Percentiles rank a stretch among this genome's conserved stretches.
Conservation (phyloP, 2,113 vertebrate species). For the Microcebus lehilahytsara region DNA sequence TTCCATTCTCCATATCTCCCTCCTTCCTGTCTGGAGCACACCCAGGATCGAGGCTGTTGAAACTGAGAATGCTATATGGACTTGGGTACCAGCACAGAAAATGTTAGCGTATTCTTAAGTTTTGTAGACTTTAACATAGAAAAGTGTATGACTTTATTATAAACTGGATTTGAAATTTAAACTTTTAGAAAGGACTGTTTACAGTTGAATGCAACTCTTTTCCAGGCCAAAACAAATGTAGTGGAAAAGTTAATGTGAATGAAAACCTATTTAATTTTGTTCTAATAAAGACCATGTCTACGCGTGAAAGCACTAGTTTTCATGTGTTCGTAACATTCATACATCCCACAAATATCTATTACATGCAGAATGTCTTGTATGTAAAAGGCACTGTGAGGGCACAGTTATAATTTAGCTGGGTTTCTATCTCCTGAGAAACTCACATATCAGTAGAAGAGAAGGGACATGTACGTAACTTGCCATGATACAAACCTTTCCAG, state of each 20-base stretch:
- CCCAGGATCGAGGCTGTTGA: neutral
- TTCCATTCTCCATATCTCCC: no score
- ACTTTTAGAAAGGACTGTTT: neutral
- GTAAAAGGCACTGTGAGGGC: neutral
- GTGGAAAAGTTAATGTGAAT: neutral
- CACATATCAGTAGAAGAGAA: neutral
- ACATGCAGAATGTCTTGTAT: neutral
- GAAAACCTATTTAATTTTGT: neutral
- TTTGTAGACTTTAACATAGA: neutral
- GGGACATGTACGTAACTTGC: neutral
- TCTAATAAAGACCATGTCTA: neutral
- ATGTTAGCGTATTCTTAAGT: neutral
- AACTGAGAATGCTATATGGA: neutral
- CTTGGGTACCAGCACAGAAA: neutral
- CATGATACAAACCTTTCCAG: neutral
- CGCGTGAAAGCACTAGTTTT: neutral
- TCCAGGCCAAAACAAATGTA: neutral
- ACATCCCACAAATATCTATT: neutral
- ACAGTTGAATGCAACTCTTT: neutral
- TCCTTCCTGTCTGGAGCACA: neutral
- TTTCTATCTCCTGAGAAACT: neutral
- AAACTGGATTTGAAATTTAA: conserved; percentile 12
- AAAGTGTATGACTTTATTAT: neutral
- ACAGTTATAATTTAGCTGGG: neutral
- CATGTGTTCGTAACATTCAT: neutral